Base-by-base conservation (phyloP, 2,113 vertebrate genomes). In the rabbit (Oryctolagus cuniculus) region DNA sequence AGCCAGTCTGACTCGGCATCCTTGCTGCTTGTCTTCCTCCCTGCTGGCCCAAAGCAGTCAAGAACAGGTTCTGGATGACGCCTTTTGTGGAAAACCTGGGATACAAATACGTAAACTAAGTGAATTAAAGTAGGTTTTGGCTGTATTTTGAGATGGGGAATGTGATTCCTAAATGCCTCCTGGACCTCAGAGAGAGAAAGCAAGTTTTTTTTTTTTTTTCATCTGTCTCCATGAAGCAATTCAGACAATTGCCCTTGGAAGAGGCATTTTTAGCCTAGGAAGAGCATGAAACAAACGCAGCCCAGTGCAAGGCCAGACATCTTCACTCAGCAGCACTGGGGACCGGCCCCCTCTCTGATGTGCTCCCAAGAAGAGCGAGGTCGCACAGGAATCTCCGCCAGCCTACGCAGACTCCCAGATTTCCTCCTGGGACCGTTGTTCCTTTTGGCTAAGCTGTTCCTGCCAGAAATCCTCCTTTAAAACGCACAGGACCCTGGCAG, bases 31-130 rank as follows among this genome's bases (percentile, higher is more conserved):
- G 38, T 12, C 11, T 44, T 51, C 17, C 58, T 38, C 83, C 55
- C 24, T 2, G 25, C 19, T 64, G 34, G 44, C 89, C 51, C 75
- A 11, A 29, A 90, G 79, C 58, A 44, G 44, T 70, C 85, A 89
- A 61, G 24, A 94, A 44, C 7, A 89, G 7, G 29, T 67, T 85
- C 77, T 55, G 80, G 87, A 53, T 80, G 55, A 88, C 19, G 79
- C 49, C 55, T 64, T 90, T 49, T 10, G 22, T 66, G 58, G 67
- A 95, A 92, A 90, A 88, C 82, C 79, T 63, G 67, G 51, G 88
- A 69, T 80, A 85, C 63, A 88, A 90, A 81, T 78, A 78, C 90
- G 92, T n/a, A 86, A 97, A 92, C 73, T 78, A 92, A 93, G 69
- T 88, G 27, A 92, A 90, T 69, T 90, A 73, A 90, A 93, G 72